Base-by-base conservation (phyloP, 2,888 invertebrate species). In the Allygus modestus region DNA sequence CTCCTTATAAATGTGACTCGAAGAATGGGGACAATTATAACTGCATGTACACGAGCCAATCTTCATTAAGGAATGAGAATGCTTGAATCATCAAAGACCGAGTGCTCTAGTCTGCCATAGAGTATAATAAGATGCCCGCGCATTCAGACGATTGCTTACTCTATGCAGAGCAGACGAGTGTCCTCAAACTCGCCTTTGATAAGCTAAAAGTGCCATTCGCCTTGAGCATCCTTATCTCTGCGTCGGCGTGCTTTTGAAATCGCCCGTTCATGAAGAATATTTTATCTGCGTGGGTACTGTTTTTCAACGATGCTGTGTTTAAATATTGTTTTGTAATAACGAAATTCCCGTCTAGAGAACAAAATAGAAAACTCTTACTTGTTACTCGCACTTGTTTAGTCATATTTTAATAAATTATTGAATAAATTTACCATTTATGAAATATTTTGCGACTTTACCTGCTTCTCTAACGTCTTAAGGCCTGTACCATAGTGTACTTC, bases 71-170 rank as follows among this genome's bases (percentile, higher is more conserved):
- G 54, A 54, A 28, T 26, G 26, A 58, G 23, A 58, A 58, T 26
- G 23, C 58, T 58, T 20, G 58, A 58, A 46, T 46, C 58, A 26
- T 65, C 65, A 65, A 65, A 65, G 65, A 65, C 58, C 65, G 26
- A 12, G 54, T 1, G 1, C 20, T 23, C 23, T 11, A 23, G 23
- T 4, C 23, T 23, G 12, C 20, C 65, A 65, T 65, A 65, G 65
- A 65, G 65, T 65, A 65, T 65, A 65, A 65, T 65, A 65, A 65
- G 65, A 65, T 65, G 65, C 65, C 31, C 65, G 65, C 28, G 65
- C 28, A 65, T 65, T 65, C 65, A 65, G 65, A 28, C 58, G 65
- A 9, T 65, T 65, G 65, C 31, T 65, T 65, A 65, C 65, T 65
- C 65, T 65, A 65, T 65, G 65, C 31, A 54, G 54, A 23, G 12